Evolutionary conservation across 2,113 vertebrate species (phyloP), one percentile per base, ranked within the genome.

Genomic region (Crotalus tigris): DNA sequence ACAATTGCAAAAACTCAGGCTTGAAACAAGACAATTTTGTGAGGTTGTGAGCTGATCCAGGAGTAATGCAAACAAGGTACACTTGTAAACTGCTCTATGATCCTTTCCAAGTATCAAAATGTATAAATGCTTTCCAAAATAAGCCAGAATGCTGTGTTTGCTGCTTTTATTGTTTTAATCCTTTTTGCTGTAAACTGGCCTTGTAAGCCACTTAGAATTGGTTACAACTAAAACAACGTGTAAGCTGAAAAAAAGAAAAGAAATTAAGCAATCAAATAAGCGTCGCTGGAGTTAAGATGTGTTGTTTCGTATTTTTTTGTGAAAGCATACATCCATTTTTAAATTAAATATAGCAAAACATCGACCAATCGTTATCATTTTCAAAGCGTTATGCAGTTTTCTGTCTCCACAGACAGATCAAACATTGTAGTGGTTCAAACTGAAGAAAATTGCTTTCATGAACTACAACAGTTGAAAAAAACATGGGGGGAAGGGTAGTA

Each of bases 381-480:
- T 93, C 57, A 64, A 59, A 88, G 21, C 3, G 2, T 75, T 29
- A 17, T 69, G 51, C 64, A 75, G 75, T 90, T 86, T 92, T 88
- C 55, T 7, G 0, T 95, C 93, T 93, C 91, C 26, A 85, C 23
- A 59, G 90, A 90, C 57, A 57, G 89, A 19, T 61, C 92, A n/a
- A 2, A 15, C 93, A 91, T 93, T 46, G 0, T 21, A 91, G 91
- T 94, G 92, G 23, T n/a, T 2, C 26, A 4, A 11, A 33, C 53
- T n/a, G 85, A 94, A 90, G 0, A 54, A 93, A 86, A 49, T 91
- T 81, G 75, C 89, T 0, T 0, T 26, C 2, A 33, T 90, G 88
- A 85, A 91, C 94, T 94, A 26, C 5, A 91, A 91, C 24, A 7
- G 75, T 89, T 91, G 44, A 85, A 91, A 64, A 85, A 89, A n/a